These are phyloP conservation scores for Apamea epomidion DNA, from an alignment of 2,888 invertebrate species.

Conservation along the genomic window DNA sequence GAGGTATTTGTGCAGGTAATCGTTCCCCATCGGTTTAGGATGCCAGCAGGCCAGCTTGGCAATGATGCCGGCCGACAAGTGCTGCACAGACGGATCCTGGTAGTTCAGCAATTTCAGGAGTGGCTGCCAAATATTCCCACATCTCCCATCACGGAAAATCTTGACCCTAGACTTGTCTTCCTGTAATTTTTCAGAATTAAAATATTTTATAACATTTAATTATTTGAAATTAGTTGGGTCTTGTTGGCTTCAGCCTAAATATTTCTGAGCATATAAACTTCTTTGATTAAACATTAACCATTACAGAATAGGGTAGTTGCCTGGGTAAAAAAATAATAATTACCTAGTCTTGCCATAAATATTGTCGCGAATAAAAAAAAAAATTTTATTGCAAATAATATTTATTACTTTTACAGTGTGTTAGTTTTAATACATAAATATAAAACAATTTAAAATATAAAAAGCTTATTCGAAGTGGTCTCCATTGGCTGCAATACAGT, in stretches of 20 bases:
- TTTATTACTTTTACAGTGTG: too few species aligned
- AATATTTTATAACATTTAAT: not conserved
- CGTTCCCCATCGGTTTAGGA: slow-evolving; percentile 97
- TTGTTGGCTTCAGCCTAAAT: not conserved
- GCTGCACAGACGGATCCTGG: slow-evolving; percentile 98
- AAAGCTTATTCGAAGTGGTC: too few species aligned
- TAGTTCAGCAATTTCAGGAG: slow-evolving; percentile 98
- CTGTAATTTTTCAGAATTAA: slow-evolving; percentile 84
- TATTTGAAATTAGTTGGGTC: not conserved
- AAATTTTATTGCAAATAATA: too few species aligned
- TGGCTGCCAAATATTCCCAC: slow-evolving; percentile 96
- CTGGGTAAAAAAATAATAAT: too few species aligned
- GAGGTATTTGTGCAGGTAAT: slow-evolving; percentile 98
- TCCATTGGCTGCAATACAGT: too few species aligned
- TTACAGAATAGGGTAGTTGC: too few species aligned
- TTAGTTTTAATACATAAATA: too few species aligned
- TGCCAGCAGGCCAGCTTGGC: slow-evolving; percentile 99
- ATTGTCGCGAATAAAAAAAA: too few species aligned
- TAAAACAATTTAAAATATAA: too few species aligned
- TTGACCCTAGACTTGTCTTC: slow-evolving; percentile 98
- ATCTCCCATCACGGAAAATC: slow-evolving; percentile 93
- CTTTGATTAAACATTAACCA: not conserved
- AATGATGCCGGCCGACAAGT: slow-evolving; percentile 99
- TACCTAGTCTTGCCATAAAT: too few species aligned
- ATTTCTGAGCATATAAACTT: not conserved